These are phyloP conservation scores for Drosophila quasianomalipes DNA, from an alignment of 2,888 invertebrate genomes.

Conservation along the genomic window DNA sequence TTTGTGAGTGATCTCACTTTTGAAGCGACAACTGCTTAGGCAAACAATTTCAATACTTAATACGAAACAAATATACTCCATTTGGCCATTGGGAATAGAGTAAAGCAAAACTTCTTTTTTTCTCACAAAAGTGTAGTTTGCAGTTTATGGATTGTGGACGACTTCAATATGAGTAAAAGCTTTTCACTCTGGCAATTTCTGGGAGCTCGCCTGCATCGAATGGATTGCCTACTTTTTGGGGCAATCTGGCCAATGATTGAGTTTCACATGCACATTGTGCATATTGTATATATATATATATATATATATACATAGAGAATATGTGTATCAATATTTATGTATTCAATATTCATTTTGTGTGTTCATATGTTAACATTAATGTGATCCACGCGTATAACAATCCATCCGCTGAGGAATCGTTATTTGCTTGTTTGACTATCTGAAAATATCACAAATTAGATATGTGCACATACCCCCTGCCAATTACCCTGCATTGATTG, in stretches of 20 bases:
- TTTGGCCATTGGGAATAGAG: background rate
- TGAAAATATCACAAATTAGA: conserved; percentile 12
- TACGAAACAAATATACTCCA: background rate
- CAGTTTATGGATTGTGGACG: conserved; percentile 18
- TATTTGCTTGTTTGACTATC: background rate
- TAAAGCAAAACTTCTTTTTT: conserved; percentile 28
- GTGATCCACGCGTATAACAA: background rate
- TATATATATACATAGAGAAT: background rate
- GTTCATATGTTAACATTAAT: background rate
- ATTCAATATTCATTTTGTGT: background rate
- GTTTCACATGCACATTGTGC: background rate
- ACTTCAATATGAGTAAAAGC: conserved; percentile 51
- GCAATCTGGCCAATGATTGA: conserved; percentile 4
- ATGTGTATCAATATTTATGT: background rate
- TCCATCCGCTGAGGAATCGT: background rate
- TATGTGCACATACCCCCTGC: background rate
- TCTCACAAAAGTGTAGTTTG: conserved; percentile 34
- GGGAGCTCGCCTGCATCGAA: conserved; percentile 28
- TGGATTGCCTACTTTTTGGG: conserved; percentile 52
- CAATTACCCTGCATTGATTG: conserved; percentile 23
- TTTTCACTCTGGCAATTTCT: conserved; percentile 29
- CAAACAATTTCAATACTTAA: background rate
- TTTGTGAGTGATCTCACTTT: background rate
- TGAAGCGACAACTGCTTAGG: background rate
- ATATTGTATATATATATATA: conserved; percentile 4